Conservation (phyloP, 2,113 vertebrate species). For the Blennius ocellaris region DNA sequence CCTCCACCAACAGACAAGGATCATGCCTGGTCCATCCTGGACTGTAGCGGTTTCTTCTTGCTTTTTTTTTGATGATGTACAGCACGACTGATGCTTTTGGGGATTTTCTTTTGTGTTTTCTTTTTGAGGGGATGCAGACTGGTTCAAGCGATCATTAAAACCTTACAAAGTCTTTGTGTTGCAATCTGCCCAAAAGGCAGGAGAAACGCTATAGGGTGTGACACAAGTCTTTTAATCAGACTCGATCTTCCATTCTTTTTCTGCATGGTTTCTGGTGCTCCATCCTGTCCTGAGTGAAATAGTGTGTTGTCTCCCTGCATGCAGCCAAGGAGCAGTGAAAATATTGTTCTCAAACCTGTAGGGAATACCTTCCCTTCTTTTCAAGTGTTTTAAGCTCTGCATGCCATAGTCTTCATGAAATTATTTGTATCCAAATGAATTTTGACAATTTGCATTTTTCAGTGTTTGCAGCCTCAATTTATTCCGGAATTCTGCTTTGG, state of each 20-base stretch:
- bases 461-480: conserved; percentile 1
- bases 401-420: conserved; percentile 1
- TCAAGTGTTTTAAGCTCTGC: conserved; percentile 3
- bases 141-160: conserved; percentile 48
- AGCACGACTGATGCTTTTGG: conserved; percentile 25
- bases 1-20: conserved; percentile 20
- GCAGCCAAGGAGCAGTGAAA: conserved; percentile 6
- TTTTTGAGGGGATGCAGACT: background rate
- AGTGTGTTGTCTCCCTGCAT: conserved; percentile 5
- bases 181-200: conserved; percentile 20
- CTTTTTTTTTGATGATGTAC: conserved; percentile 55
- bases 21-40: conserved; percentile 16
- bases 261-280: background rate
- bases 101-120: no score
- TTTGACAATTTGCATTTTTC: background rate
- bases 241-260: conserved; percentile 32
- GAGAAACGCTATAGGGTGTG: conserved; percentile 14
- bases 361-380: background rate
- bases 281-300: background rate
- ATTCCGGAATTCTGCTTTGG: background rate
- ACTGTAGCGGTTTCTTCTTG: conserved; percentile 30
- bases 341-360: background rate
- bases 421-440: background rate
- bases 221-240: conserved; percentile 32
- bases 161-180: conserved; percentile 23